These are phyloP conservation scores for Hoplodrina blanda DNA, from an alignment of 2,888 invertebrate species.

Conservation along the genomic window DNA sequence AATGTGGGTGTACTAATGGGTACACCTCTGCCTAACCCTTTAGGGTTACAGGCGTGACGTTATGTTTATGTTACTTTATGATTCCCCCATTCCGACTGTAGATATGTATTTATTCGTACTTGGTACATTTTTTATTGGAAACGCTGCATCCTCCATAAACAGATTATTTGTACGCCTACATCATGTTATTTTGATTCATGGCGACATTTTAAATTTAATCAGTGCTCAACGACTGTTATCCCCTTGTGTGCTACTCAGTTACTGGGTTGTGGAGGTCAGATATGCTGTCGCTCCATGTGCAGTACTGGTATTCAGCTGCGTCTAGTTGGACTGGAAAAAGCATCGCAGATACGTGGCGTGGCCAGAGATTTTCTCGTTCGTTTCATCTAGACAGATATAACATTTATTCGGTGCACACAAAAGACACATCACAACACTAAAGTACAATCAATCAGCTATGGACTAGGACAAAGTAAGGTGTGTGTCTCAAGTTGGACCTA, in stretches of 20 bases:
- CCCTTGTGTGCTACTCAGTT: neutral
- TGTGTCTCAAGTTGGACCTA: too few species aligned
- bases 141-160: slow-evolving; percentile 14
- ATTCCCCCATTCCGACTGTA: neutral
- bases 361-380: too few species aligned
- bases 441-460: too few species aligned
- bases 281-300: neutral
- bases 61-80: too few species aligned
- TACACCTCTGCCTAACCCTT: too few species aligned
- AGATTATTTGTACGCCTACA: slow-evolving; percentile 36
- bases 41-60: too few species aligned
- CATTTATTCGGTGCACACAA: too few species aligned
- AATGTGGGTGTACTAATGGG: too few species aligned
- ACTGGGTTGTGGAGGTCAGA: neutral
- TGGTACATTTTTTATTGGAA: slow-evolving; percentile 10
- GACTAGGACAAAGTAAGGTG: too few species aligned
- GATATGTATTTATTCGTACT: slow-evolving; percentile 4
- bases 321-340: neutral
- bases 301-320: neutral
- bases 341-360: too few species aligned
- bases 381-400: too few species aligned
- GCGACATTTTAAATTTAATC: neutral
- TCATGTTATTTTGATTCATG: slow-evolving; percentile 17
- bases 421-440: too few species aligned
- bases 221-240: neutral